A percentile compares a stretch with the other conserved stretches of the same genome.
These are phyloP conservation scores for Eudemis profundana DNA, from an alignment of 2,888 invertebrate species.

Conservation along the genomic window DNA sequence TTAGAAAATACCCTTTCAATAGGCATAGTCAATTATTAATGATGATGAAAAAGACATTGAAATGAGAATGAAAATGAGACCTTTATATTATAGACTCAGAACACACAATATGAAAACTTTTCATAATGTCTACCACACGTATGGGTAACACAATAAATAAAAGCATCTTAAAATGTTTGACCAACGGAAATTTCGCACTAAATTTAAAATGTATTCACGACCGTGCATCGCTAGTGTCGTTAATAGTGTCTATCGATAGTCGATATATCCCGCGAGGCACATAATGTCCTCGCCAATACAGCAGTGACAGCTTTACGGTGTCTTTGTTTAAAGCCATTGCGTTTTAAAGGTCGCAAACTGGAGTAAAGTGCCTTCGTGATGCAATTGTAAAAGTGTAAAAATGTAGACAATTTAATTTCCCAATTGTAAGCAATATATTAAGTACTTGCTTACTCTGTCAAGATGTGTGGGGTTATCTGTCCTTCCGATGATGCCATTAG, in stretches of 20 bases:
- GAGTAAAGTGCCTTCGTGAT: not conserved
- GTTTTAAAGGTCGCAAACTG: conserved; percentile 23
- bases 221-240: conserved; percentile 33
- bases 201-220: conserved; percentile 27
- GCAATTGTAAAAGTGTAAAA: conserved; percentile 1
- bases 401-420: too few relatives aligned
- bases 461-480: too few relatives aligned
- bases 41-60: too few relatives aligned
- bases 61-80: too few relatives aligned
- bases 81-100: too few relatives aligned
- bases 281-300: conserved; percentile 26
- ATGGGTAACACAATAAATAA: not conserved
- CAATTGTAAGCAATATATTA: too few relatives aligned
- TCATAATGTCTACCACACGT: too few relatives aligned
- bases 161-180: not conserved
- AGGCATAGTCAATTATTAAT: too few relatives aligned
- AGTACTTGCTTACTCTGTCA: too few relatives aligned
- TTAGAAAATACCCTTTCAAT: too few relatives aligned
- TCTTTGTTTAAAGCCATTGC: conserved; percentile 29
- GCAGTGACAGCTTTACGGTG: conserved; percentile 25
- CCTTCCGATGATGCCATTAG: too few relatives aligned
- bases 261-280: conserved; percentile 30
- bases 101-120: too few relatives aligned
- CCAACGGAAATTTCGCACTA: conserved; percentile 6
- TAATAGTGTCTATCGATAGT: conserved; percentile 28